Evolutionary conservation across 2,797 vertebrate species (phyloP), one percentile per base, ranked within the genome.

Genomic region (Limosa lapponica): DNA sequence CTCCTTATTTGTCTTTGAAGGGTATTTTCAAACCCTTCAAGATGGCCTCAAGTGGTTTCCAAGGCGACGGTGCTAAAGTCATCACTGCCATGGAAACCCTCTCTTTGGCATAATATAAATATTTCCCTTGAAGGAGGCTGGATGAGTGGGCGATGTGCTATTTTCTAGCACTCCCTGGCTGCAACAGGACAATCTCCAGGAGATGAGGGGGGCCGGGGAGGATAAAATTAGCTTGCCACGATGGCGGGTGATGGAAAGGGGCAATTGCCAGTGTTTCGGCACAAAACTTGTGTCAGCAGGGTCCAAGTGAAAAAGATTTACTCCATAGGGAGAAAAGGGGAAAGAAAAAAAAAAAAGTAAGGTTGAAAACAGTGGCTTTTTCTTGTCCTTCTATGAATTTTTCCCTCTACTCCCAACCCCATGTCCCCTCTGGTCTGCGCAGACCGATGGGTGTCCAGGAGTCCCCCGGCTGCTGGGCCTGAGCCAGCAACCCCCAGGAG

Each of bases 41-140:
- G 97, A 98, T 90, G 97, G 97, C 98, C 96, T 97, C 97, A 94
- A 96, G 95, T 78, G 87, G 98, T 98, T 98, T 96, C 96, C 97
- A 97, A 95, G 98, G 97, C 43, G 67, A 98, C 96, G 0, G 89
- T 97, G 90, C 96, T 97, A 90, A 95, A 97, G 95, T 97, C 96
- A 27, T 97, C 97, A 98, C 96, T 98, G 95, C 98, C 97, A 98
- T 98, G 98, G 98, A 98, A 98, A 98, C 98, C 91, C 94, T 97
- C 94, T 97, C 95, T 87, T 96, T 97, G 97, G 97, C 97, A 98
- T 96, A 96, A 98, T 96, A 98, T 96, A 98, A 98, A 98, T 97
- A 98, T 98, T 98, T 98, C 97, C 96, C 97, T 97, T 97, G 96
- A 97, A 97, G 97, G 93, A 98, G 97, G 93, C 46, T 73, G 93